Conservation (phyloP, 2,888 invertebrate genomes). For the Ditula angustiorana region DNA sequence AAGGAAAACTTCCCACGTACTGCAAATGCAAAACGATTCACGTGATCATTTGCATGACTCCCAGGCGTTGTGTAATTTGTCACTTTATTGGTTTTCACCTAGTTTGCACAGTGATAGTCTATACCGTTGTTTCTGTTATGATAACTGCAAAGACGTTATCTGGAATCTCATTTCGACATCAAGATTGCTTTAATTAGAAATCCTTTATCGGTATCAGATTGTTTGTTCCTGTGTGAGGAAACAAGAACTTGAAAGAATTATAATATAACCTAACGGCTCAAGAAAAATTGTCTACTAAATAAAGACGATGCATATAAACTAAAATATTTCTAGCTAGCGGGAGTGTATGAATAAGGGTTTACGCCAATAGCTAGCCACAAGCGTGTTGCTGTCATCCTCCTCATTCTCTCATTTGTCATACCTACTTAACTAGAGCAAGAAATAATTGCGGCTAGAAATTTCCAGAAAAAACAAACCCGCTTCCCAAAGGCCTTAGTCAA, state of each 20-base stretch:
- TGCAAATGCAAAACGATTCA: slow-evolving; percentile 3
- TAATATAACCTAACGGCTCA: not conserved
- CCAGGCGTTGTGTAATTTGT: slow-evolving; percentile 8
- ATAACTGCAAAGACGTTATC: slow-evolving; percentile 16
- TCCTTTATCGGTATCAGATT: slow-evolving; percentile 1
- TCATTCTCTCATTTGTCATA: too few species aligned
- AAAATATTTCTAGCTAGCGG: too few species aligned
- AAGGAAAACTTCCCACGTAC: slow-evolving; percentile 4
- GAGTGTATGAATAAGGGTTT: too few species aligned
- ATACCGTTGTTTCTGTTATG: slow-evolving; percentile 9
- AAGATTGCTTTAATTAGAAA: slow-evolving; percentile 1
- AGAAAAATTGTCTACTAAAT: too few species aligned
- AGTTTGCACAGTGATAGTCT: slow-evolving; percentile 22
- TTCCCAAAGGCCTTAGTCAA: too few species aligned
- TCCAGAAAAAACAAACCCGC: too few species aligned
- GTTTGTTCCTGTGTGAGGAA: not conserved
- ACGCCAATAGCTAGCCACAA: too few species aligned
- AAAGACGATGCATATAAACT: too few species aligned
- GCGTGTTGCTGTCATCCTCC: too few species aligned
- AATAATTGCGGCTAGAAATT: too few species aligned
- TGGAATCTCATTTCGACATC: slow-evolving; percentile 12
- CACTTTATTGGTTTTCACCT: slow-evolving; percentile 9
- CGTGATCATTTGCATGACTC: not conserved
- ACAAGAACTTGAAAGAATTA: not conserved
- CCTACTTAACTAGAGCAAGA: too few species aligned